These are phyloP conservation scores for Pygoscelis antarcticus DNA, from an alignment of 2,113 vertebrate genomes.

Conservation along the genomic window DNA sequence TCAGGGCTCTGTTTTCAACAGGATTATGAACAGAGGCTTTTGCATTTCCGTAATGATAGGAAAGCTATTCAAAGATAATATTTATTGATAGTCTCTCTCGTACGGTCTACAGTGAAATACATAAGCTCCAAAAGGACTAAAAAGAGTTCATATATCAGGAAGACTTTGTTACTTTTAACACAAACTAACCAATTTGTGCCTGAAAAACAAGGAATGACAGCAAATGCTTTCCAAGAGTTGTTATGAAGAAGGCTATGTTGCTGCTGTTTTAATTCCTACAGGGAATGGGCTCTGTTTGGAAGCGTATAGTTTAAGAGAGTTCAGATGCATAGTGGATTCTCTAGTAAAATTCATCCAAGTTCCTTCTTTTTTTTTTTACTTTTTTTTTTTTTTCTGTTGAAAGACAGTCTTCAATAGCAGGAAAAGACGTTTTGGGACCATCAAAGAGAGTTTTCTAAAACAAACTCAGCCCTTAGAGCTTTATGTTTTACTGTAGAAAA, in stretches of 20 bases:
- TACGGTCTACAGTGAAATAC: not conserved
- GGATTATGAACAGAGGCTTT: conserved; percentile 43
- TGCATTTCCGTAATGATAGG: conserved; percentile 41
- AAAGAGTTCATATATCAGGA: not conserved
- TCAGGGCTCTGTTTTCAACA: conserved; percentile 54
- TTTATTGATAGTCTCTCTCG: conserved; percentile 38
- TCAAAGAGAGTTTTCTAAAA: conserved; percentile 75
- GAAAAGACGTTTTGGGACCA: conserved; percentile 65
- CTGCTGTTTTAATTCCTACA: conserved; percentile 16
- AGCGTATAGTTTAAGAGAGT: not conserved
- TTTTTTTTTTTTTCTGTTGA: not conserved
- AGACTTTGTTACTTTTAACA: conserved; percentile 29
- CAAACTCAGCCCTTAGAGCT: conserved; percentile 65
- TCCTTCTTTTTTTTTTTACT: not conserved
- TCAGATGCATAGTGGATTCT: not conserved
- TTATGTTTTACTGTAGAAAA: conserved; percentile 63
- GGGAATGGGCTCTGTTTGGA: conserved; percentile 1
- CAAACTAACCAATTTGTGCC: not conserved
- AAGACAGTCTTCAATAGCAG: conserved; percentile 67
- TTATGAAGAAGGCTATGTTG: not conserved
- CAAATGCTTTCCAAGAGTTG: conserved; percentile 14
- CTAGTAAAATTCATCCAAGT: conserved; percentile 20
- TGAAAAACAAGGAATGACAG: not conserved
- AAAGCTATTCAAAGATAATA: conserved; percentile 48
- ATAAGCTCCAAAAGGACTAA: not conserved